Conservation (phyloP, 2,113 vertebrate species). For the Aptenodytes patagonicus region DNA sequence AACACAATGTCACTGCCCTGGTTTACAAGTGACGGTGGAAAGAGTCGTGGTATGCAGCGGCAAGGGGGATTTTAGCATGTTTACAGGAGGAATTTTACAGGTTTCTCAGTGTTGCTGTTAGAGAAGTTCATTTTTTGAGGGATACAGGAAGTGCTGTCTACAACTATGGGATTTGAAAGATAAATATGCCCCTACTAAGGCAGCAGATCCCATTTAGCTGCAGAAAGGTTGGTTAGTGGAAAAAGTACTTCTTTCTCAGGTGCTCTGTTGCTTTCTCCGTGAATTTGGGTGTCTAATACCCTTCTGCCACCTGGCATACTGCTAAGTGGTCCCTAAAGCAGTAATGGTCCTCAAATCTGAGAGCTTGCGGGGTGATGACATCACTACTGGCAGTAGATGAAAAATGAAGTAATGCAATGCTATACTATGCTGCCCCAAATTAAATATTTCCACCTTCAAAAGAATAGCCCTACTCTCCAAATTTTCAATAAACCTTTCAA, state of each 20-base stretch:
- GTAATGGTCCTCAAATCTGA: background rate
- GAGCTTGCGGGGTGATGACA: background rate
- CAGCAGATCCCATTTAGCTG: background rate
- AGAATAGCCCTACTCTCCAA: background rate
- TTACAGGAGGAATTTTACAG: background rate
- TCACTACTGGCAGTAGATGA: background rate
- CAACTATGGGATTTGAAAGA: background rate
- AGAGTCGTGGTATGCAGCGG: fast-evolving
- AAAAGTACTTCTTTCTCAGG: background rate
- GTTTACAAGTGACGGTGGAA: background rate
- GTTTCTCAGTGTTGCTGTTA: background rate
- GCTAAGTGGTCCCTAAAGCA: background rate
- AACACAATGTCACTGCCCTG: background rate
- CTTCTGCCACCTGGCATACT: background rate
- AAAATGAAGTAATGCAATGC: background rate
- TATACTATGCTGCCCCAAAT: background rate
- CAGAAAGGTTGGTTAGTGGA: background rate
- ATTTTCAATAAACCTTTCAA: background rate
- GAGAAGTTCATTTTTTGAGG: background rate
- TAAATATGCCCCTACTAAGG: background rate
- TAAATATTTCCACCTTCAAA: background rate
- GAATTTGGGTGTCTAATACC: background rate
- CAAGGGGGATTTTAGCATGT: background rate
- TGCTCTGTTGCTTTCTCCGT: background rate
- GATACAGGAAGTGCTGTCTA: background rate